Evolutionary conservation across 2,888 invertebrate genomes (phyloP), one percentile per base, ranked within the genome.

Genomic region (Nesidiocoris tenuis): DNA sequence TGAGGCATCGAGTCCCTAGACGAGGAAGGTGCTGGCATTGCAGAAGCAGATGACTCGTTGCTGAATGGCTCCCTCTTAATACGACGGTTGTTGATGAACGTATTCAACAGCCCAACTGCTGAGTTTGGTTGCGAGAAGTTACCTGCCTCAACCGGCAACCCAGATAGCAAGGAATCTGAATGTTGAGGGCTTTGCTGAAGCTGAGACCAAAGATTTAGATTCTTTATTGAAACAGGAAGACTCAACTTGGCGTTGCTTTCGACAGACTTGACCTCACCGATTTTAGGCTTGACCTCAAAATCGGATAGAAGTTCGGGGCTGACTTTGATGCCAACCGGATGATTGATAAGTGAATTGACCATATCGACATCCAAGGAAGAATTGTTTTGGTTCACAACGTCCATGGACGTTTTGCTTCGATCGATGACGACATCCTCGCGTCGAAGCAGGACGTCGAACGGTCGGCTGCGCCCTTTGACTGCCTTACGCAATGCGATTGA

Each of bases 381-480:
- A n/a, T n/a, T n/a, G n/a, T n/a, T n/a, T n/a, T n/a, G n/a, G n/a
- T n/a, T n/a, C n/a, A n/a, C n/a, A n/a, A n/a, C n/a, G n/a, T n/a
- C n/a, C n/a, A n/a, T n/a, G n/a, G n/a, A n/a, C 16, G 25, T 39
- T 70, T 70, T 70, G 21, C 39, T 72, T 54, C 72, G 55, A 54
- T 72, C 72, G 9, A 63, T 1, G 18, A 92, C 55, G 89, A 88
- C 78, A 92, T 86, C 74, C 2, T 61, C 39, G 39, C 61, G 39
- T 21, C 39, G 39, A n/a, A 72, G 56, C 25, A 93, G 85, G 75
- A 89, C 89, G 83, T 93, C 92, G 84, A 92, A 92, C 19, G 90
- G 86, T 83, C 91, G 90, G 76, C 87, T 87, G 66, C 93, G 86
- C 0, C 91, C 92, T 76, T 86, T 84, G 39, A 93, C 92, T 19